Percentiles rank a stretch among this genome's conserved stretches.
phyloP scores from a whole-genome alignment of 2,888 invertebrate genomes.

The Watsonalla cultraria region DNA sequence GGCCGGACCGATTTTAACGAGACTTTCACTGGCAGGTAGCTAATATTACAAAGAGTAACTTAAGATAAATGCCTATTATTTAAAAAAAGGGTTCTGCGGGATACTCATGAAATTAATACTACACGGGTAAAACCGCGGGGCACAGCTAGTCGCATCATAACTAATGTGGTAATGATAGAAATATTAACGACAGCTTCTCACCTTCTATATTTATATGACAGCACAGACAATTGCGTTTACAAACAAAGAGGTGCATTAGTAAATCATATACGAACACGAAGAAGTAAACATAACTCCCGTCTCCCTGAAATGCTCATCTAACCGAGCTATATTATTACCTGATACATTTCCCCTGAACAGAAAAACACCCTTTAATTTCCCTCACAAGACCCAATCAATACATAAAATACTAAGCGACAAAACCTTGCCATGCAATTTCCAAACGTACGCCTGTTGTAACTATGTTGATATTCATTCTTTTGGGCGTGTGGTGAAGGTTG shows the following conservation, averaged over 20 bases:
- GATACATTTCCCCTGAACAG: constrained; percentile 55
- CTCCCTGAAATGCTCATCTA: constrained; percentile 51
- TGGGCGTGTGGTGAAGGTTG: neutral
- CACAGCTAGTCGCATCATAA: too few relatives aligned
- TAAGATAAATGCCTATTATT: too few relatives aligned
- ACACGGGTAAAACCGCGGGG: too few relatives aligned
- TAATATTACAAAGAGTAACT: too few relatives aligned
- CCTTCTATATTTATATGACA: too few relatives aligned
- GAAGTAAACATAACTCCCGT: constrained; percentile 43
- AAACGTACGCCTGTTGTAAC: neutral
- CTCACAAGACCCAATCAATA: constrained; percentile 28
- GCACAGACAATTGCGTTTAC: constrained; percentile 29
- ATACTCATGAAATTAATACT: too few relatives aligned
- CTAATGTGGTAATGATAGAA: too few relatives aligned
- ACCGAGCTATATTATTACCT: constrained; percentile 56
- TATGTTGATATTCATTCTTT: neutral
- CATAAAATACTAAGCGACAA: constrained; percentile 8
- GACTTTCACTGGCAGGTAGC: too few relatives aligned
- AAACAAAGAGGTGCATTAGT: constrained; percentile 35
- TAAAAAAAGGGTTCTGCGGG: too few relatives aligned
- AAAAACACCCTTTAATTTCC: constrained; percentile 63
- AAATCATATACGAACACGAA: constrained; percentile 34
- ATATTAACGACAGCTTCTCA: too few relatives aligned
- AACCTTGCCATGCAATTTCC: neutral
- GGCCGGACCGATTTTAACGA: too few relatives aligned